A percentile compares a stretch with the other conserved stretches of the same genome.
These are phyloP conservation scores for Heliornis fulica DNA, from an alignment of 2,113 vertebrate genomes.

Conservation along the genomic window DNA sequence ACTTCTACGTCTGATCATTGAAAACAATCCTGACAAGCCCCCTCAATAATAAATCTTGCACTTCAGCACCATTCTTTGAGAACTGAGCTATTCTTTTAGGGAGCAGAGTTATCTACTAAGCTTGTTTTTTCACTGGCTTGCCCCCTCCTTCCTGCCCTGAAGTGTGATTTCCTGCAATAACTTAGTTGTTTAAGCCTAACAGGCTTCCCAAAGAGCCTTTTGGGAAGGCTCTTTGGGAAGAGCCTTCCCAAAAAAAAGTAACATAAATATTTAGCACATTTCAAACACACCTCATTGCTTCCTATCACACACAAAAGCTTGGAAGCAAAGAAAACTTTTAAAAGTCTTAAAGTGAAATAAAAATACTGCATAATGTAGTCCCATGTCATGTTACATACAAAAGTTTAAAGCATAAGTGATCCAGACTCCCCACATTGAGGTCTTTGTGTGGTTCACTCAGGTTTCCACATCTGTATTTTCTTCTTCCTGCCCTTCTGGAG, in stretches of 20 bases:
- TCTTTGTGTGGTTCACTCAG: not conserved
- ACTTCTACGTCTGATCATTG: not conserved
- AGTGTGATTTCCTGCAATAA: conserved; percentile 27
- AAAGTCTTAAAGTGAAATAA: conserved; percentile 45
- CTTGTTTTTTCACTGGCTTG: not conserved
- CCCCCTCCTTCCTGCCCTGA: not conserved
- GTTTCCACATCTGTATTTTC: not conserved
- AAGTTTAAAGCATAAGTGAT: conserved; percentile 69
- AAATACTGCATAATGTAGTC: conserved; percentile 69
- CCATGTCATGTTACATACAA: conserved; percentile 62
- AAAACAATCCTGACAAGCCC: not conserved
- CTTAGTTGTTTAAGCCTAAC: conserved; percentile 25
- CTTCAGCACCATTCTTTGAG: not conserved
- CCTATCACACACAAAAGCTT: conserved; percentile 13
- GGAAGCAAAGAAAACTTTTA: conserved; percentile 4
- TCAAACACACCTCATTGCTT: not conserved
- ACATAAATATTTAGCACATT: conserved; percentile 65
- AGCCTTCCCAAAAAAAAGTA: conserved; percentile 25
- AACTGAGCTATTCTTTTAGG: not conserved
- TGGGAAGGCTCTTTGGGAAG: too few species aligned
- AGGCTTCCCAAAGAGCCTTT: too few species aligned
- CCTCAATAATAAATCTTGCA: not conserved
- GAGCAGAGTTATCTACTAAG: not conserved
- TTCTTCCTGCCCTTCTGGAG: not conserved
- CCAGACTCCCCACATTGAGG: not conserved